A percentile compares a stretch with the other conserved stretches of the same genome.
Evolutionary conservation across 2,888 invertebrate genomes (phyloP).

Genomic region (Onthophagus sagittarius): DNA sequence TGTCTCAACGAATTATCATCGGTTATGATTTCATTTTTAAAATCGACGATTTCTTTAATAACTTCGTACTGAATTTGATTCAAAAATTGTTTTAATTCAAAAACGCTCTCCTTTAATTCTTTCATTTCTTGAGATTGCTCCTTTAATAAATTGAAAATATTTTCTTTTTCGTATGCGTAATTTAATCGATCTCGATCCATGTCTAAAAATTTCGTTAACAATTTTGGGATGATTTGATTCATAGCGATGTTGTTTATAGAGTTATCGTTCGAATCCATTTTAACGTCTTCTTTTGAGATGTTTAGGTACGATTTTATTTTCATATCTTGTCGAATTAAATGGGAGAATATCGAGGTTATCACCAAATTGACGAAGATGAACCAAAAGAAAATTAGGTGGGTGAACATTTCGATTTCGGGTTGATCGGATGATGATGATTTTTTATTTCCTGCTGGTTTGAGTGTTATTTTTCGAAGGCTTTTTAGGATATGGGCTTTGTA

Average conservation of each 20-base stretch:
- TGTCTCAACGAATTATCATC: not conserved
- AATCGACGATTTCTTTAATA: not conserved
- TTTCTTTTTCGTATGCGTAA: not conserved
- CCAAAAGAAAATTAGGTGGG: not conserved
- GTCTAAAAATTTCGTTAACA: not conserved
- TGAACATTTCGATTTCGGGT: not conserved
- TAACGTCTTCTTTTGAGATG: not conserved
- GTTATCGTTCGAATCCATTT: not conserved
- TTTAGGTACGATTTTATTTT: not conserved
- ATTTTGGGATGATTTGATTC: not conserved
- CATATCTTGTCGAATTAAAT: slow-evolving; percentile 2
- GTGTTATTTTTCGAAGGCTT: not conserved
- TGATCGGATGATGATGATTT: not conserved
- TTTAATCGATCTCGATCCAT: not conserved
- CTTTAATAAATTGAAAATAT: not conserved
- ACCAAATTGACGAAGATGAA: not conserved
- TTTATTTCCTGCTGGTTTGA: not conserved
- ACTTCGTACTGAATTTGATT: not conserved
- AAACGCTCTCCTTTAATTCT: not conserved
- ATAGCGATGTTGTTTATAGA: not conserved
- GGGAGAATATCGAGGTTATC: slow-evolving; percentile 1
- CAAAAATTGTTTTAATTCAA: not conserved
- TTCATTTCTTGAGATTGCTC: not conserved
- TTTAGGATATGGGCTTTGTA: not conserved
- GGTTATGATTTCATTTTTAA: not conserved